Evolutionary conservation across 1,140 invertebrate species (phyloP).

Genomic region (Laupala kohalensis): DNA sequence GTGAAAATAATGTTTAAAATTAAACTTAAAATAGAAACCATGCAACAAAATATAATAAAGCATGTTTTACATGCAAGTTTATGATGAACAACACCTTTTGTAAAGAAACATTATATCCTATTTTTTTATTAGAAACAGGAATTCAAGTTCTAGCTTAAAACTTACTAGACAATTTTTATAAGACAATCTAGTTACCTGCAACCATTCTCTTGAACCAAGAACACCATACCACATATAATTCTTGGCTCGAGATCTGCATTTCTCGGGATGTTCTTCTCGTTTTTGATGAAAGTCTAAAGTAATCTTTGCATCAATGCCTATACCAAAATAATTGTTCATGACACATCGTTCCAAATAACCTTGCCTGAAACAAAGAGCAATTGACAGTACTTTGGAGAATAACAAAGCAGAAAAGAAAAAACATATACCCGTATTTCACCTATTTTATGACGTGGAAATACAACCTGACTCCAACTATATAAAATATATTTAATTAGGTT

Average conservation of each 20-base stretch:
- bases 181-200: slow-evolving; percentile 48
- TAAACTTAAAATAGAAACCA: not conserved
- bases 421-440: too few species aligned
- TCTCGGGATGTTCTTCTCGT: slow-evolving; percentile 94
- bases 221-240: slow-evolving; percentile 98
- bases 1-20: too few species aligned
- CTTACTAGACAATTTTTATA: too few species aligned
- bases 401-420: too few species aligned
- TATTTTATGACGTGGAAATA: too few species aligned
- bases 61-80: too few species aligned
- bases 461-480: too few species aligned
- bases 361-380: slow-evolving; percentile 47
- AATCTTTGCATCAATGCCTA: slow-evolving; percentile 97
- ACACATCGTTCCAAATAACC: slow-evolving; percentile 89
- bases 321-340: slow-evolving; percentile 99
- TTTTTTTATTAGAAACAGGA: too few species aligned
- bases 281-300: slow-evolving; percentile 96
- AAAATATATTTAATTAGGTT: too few species aligned
- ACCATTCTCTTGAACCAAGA: slow-evolving; percentile 80
- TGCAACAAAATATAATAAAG: not conserved
- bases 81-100: too few species aligned
- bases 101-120: not conserved
- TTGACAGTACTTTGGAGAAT: too few species aligned
- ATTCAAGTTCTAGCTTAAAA: too few species aligned
- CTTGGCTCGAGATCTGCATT: slow-evolving; percentile 83